Percentiles rank a stretch among this genome's conserved stretches.
phyloP scores from a whole-genome alignment of 2,113 vertebrate species.

The Neolamprologus falcicula region DNA sequence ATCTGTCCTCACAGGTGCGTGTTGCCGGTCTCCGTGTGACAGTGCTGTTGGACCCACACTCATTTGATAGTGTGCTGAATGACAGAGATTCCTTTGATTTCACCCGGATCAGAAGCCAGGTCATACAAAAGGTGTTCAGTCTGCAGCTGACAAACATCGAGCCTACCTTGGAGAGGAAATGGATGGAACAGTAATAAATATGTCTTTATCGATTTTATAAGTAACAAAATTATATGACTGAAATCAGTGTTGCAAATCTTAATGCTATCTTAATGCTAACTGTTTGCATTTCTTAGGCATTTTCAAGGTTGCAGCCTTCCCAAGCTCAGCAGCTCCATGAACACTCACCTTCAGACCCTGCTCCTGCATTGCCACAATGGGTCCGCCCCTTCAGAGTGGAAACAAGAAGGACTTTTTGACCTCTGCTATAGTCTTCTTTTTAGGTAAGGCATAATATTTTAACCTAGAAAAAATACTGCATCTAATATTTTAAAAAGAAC shows the following conservation, averaged over 20 bases:
- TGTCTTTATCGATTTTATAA: not conserved
- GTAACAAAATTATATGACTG: not conserved
- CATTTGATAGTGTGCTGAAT: conserved; percentile 72
- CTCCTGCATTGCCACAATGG: conserved; percentile 45
- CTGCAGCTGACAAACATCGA: conserved; percentile 64
- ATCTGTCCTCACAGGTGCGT: conserved; percentile 65
- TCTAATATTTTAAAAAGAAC: not conserved
- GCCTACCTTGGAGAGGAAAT: conserved; percentile 49
- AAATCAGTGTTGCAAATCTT: not conserved
- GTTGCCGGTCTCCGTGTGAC: conserved; percentile 78
- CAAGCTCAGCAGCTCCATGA: conserved; percentile 67
- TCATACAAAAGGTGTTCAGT: conserved; percentile 76
- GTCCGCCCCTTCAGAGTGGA: conserved; percentile 58
- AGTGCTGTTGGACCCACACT: conserved; percentile 79
- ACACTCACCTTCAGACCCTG: conserved; percentile 61
- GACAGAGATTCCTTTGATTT: conserved; percentile 70
- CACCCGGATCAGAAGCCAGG: conserved; percentile 46
- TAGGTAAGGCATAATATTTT: conserved; percentile 58
- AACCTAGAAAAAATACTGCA: not conserved
- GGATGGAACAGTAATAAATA: conserved; percentile 66
- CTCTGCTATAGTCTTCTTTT: conserved; percentile 78
- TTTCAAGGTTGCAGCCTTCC: conserved; percentile 69
- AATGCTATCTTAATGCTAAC: not conserved
- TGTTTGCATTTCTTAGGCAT: conserved; percentile 59
- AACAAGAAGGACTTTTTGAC: conserved; percentile 70